phyloP scores from a whole-genome alignment of 2,797 vertebrate genomes.

The Trachurus trachurus region DNA sequence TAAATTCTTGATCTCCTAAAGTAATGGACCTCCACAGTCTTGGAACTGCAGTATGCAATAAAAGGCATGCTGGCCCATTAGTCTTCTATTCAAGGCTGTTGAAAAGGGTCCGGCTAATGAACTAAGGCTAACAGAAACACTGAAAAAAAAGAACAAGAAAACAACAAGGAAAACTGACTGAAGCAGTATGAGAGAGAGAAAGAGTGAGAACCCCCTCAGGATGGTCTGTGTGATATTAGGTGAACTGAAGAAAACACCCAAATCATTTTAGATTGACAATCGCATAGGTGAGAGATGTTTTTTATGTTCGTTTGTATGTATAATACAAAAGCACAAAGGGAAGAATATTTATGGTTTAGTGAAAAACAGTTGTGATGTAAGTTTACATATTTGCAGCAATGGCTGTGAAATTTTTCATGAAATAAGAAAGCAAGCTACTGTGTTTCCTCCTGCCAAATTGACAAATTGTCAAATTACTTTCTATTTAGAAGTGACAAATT shows the following conservation, averaged over 20 bases:
- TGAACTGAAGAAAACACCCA: constrained; percentile 33
- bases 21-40: constrained; percentile 76
- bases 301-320: constrained; percentile 40
- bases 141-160: constrained; percentile 45
- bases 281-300: constrained; percentile 18
- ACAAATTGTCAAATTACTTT: constrained; percentile 69
- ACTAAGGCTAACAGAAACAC: constrained; percentile 67
- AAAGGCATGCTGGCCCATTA: constrained; percentile 81
- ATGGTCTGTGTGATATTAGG: constrained; percentile 33
- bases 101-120: constrained; percentile 83
- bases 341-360: constrained; percentile 40
- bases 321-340: constrained; percentile 16
- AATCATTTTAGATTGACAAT: constrained; percentile 40
- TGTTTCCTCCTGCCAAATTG: constrained; percentile 66
- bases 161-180: constrained; percentile 60
- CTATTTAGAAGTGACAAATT: constrained; percentile 60
- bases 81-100: constrained; percentile 75
- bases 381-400: constrained; percentile 56
- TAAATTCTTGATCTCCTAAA: constrained; percentile 75
- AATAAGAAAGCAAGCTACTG: constrained; percentile 59
- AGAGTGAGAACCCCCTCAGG: constrained; percentile 4
- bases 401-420: constrained; percentile 66
- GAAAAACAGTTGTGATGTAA: constrained; percentile 46
- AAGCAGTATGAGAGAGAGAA: constrained; percentile 27
- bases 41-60: constrained; percentile 76